Base-by-base conservation (phyloP, 92 coral and sea anemone genomes). In the Parazoanthus darwini region DNA sequence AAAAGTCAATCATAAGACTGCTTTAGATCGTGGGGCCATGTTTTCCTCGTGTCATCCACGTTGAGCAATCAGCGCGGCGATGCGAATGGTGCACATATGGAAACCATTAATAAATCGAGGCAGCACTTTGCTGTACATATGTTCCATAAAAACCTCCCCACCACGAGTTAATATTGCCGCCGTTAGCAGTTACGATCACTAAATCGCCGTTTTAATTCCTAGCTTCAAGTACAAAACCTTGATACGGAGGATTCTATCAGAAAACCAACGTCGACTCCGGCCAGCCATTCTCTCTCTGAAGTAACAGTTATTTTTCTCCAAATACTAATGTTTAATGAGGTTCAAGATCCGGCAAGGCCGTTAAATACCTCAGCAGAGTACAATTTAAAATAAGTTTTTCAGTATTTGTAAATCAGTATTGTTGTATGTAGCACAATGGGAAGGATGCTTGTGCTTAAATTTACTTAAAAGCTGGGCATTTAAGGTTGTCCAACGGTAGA, bases 61-160 rank as follows among this genome's bases (percentile, higher is more conserved):
- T 29, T 18, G 22, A 44, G 25, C 87, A 39, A 84, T 72, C 87
- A 46, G 68, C 46, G 78, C 39, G 13, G 56, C 29, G 74, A 71
- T 71, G 43, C 44, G 7, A 50, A 18, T 33, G 79, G 63, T 0
- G 79, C 75, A 88, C 93, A 91, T 89, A 67, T 91, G 93, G 92
- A 78, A 80, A 33, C 77, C 89, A 91, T 91, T 91, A 91, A 39
- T n/a, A 75, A 58, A 80, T 38, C 71, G 73, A 65, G 87, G 79
- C 74, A 74, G 87, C 89, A 90, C 89, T 91, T 91, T 91, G 90
- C 84, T 78, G 74, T 73, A 80, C 93, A 85, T 89, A 81, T 91
- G 90, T 74, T 89, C 85, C 68, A 71, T 78, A 80, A 91, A 29
- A 80, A 91, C 85, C 92, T 89, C 93, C 93, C 93, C 79, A 86